Conservation (phyloP, 2,113 vertebrate genomes). For the Zootoca vivipara region DNA sequence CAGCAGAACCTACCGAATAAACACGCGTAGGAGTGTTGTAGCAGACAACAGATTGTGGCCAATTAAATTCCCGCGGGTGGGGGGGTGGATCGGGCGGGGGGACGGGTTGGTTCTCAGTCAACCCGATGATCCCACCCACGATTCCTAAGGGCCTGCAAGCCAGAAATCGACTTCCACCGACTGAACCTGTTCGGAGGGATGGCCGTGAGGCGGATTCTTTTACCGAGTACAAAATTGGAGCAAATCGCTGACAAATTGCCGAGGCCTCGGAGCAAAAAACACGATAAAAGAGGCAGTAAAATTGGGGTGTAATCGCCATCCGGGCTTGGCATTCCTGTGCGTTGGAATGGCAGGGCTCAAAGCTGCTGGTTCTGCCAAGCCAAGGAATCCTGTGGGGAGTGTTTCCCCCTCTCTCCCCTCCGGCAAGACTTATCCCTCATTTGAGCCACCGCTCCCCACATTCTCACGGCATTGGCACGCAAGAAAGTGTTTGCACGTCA, state of each 20-base stretch:
- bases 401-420: not conserved
- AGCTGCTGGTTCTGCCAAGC: too few relatives aligned
- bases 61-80: not conserved
- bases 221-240: not conserved
- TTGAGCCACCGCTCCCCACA: not conserved
- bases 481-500: not conserved
- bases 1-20: not conserved
- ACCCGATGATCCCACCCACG: too few relatives aligned
- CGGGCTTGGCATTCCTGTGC: not conserved
- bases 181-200: not conserved
- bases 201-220: not conserved
- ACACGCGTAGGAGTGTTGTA: not conserved
- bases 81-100: not conserved
- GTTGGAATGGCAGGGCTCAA: not conserved
- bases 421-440: not conserved
- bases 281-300: not conserved
- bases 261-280: not conserved
- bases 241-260: conserved; percentile 14
- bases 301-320: not conserved
- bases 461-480: too few relatives aligned
- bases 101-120: too few relatives aligned
- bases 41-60: not conserved
- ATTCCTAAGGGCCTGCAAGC: too few relatives aligned
- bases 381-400: too few relatives aligned
- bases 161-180: not conserved